These are phyloP conservation scores for Drosophila carrolli DNA, from an alignment of 1,140 invertebrate species.

Conservation along the genomic window DNA sequence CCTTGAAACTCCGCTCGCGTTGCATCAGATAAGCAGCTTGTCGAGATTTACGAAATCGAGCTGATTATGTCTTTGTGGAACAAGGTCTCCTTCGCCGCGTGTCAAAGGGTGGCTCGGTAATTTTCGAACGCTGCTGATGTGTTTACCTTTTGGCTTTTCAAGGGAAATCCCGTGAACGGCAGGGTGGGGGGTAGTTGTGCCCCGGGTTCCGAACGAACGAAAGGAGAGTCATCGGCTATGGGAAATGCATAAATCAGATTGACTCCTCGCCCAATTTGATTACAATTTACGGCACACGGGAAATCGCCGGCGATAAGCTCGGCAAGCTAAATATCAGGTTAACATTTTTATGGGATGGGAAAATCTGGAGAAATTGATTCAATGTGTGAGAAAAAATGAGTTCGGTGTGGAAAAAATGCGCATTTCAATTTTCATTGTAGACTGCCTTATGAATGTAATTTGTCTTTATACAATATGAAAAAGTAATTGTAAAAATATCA, in stretches of 20 bases:
- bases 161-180: conserved; percentile 2
- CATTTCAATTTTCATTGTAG: not conserved
- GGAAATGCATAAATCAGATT: conserved; percentile 74
- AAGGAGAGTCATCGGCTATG: conserved; percentile 41
- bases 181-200: conserved; percentile 25
- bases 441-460: not conserved
- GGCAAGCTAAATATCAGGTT: conserved; percentile 68
- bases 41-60: conserved; percentile 83
- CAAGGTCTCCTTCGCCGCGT: conserved; percentile 36
- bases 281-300: conserved; percentile 70
- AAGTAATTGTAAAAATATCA: not conserved
- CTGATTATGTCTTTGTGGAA: conserved; percentile 71
- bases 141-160: conserved; percentile 76
- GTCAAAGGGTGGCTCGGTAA: conserved; percentile 64
- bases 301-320: conserved; percentile 50
- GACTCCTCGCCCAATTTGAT: conserved; percentile 72
- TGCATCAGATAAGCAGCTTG: conserved; percentile 83
- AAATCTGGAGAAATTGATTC: conserved; percentile 54
- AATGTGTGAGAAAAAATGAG: conserved; percentile 54
- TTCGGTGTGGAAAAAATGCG: not conserved
- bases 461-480: not conserved
- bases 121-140: conserved; percentile 32
- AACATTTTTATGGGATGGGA: conserved; percentile 34
- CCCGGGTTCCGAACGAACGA: not conserved
- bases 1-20: conserved; percentile 73